A percentile compares a stretch with the other conserved stretches of the same genome.
Conservation (phyloP, 2,888 invertebrate genomes). For the Invenusta paracnida region DNA sequence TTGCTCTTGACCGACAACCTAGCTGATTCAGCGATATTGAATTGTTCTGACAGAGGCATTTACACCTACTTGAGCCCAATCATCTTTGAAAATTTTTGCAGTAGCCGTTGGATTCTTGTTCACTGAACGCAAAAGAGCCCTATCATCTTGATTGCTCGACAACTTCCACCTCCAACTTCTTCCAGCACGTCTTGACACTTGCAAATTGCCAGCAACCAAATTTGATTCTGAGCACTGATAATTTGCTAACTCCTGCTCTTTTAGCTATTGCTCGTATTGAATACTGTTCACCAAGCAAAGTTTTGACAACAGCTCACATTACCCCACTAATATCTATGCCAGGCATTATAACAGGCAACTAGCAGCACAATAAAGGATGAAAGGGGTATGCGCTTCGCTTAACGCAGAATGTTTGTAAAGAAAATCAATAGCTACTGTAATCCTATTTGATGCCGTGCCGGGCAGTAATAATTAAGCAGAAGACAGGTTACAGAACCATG, state of each 20-base stretch:
- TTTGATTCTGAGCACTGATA: not conserved
- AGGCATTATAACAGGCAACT: not conserved
- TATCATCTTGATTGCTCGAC: not conserved
- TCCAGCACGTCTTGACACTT: not conserved
- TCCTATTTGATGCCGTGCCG: not conserved
- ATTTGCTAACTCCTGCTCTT: not conserved
- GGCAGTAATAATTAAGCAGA: not conserved
- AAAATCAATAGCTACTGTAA: not conserved
- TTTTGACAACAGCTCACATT: not conserved
- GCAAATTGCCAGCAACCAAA: not conserved
- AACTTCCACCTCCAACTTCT: not conserved
- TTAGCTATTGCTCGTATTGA: not conserved
- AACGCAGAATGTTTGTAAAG: not conserved
- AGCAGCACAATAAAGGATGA: not conserved
- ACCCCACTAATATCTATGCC: too few species aligned
- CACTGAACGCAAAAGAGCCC: not conserved
- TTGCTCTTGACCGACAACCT: not conserved
- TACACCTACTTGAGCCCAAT: not conserved
- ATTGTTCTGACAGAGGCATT: not conserved
- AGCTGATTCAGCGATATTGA: not conserved
- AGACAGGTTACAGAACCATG: not conserved
- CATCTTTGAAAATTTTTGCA: not conserved
- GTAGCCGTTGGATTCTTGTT: not conserved
- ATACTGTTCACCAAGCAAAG: not conserved
- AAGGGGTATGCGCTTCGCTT: not conserved